Percentiles rank a stretch among this genome's conserved stretches.
These are phyloP conservation scores for Anseranas semipalmata DNA, from an alignment of 2,113 vertebrate species.

Conservation along the genomic window DNA sequence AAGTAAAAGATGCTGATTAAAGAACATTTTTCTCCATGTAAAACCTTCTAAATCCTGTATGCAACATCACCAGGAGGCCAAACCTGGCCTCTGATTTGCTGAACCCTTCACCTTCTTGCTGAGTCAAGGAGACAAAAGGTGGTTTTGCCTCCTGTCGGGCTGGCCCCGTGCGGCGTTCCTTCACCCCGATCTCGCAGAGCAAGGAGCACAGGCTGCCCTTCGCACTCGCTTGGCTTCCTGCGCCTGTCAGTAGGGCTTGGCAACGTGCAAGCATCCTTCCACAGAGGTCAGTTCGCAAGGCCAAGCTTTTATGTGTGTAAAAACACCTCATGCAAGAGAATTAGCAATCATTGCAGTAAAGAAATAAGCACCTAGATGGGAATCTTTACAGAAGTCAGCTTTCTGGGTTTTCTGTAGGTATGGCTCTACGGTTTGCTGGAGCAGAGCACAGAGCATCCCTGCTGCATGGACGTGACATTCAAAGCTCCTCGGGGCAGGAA, in stretches of 20 bases:
- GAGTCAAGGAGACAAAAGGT: not conserved
- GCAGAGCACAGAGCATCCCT: not conserved
- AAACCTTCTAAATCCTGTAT: not conserved
- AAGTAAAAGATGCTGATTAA: conserved; percentile 13
- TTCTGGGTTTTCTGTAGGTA: not conserved
- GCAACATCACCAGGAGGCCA: not conserved
- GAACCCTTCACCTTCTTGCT: not conserved
- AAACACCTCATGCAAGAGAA: not conserved
- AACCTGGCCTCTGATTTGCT: not conserved
- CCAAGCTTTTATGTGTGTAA: no score
- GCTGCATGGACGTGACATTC: not conserved
- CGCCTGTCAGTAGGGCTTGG: not conserved
- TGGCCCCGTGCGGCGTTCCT: accelerated
- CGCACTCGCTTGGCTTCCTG: not conserved
- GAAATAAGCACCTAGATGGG: not conserved
- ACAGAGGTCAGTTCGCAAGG: not conserved
- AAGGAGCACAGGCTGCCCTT: not conserved
- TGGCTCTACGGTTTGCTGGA: not conserved
- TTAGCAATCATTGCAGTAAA: not conserved
- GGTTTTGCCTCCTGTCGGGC: not conserved
- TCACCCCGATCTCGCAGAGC: accelerated
- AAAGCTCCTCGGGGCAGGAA: not conserved
- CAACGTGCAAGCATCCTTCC: not conserved
- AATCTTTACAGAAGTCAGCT: not conserved
- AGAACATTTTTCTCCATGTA: not conserved